Percentiles rank a stretch among this genome's conserved stretches.
Evolutionary conservation across 2,888 invertebrate species (phyloP).

Genomic region (Ochropacha duplaris): DNA sequence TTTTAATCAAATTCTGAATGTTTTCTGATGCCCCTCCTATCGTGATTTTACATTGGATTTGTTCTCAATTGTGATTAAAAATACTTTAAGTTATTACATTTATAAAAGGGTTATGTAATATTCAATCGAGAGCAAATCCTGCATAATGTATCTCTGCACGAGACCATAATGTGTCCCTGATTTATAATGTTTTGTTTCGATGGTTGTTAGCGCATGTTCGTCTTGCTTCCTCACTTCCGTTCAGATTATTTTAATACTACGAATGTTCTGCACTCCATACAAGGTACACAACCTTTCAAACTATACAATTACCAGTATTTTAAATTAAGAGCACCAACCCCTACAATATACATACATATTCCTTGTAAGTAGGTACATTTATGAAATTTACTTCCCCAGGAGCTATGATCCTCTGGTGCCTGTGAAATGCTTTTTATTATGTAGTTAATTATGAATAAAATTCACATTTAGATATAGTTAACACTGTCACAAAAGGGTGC

Average conservation of each 20-base stretch:
- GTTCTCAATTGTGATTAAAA: neutral
- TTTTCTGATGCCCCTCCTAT: neutral
- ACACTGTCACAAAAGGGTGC: neutral
- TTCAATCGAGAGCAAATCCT: conserved; percentile 1
- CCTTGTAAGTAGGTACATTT: conserved; percentile 8
- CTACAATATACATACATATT: conserved; percentile 19
- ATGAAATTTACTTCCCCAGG: conserved; percentile 18
- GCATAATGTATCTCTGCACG: conserved; percentile 27
- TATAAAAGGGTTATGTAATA: neutral
- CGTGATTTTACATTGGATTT: neutral
- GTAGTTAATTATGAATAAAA: conserved; percentile 7
- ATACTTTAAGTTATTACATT: too few species aligned
- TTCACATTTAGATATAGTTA: neutral
- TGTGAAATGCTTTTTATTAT: conserved; percentile 23
- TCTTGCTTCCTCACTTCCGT: conserved; percentile 64
- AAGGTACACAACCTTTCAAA: conserved; percentile 16
- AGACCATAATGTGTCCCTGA: conserved; percentile 20
- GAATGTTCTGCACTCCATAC: conserved; percentile 27
- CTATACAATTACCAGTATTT: too few species aligned
- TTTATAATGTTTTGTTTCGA: conserved; percentile 41
- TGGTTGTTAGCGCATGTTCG: conserved; percentile 80
- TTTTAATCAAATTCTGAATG: neutral
- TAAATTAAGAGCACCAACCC: neutral
- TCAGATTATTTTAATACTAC: conserved; percentile 22
- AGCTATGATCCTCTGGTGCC: conserved; percentile 25